These are phyloP conservation scores for Anoplophora glabripennis DNA, from an alignment of 1,140 invertebrate genomes.

Conservation along the genomic window DNA sequence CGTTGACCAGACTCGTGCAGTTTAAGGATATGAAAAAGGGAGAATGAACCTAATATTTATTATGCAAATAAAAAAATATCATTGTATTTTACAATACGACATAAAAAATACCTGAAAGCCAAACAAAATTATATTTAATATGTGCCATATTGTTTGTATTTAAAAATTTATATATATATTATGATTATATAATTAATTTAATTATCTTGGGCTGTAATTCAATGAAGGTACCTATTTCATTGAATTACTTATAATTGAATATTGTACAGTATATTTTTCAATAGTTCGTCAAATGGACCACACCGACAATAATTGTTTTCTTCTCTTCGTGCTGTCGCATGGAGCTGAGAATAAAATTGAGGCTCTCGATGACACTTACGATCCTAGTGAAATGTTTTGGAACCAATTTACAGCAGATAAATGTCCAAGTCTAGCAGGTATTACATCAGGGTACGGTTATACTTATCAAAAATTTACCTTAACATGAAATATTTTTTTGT, in stretches of 20 bases:
- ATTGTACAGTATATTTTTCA: too few species aligned
- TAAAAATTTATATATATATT: background rate
- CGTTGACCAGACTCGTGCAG: background rate
- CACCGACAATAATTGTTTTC: conserved; percentile 5
- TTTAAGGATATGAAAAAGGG: background rate
- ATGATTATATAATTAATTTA: background rate
- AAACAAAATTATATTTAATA: background rate
- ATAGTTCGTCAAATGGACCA: background rate
- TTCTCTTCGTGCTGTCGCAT: conserved; percentile 7
- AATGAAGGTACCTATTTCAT: background rate
- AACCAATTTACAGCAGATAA: conserved; percentile 3
- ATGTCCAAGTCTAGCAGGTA: conserved; percentile 2
- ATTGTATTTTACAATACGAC: too few species aligned
- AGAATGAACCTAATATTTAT: too few species aligned
- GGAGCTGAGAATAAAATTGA: background rate
- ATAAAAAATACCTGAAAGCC: too few species aligned
- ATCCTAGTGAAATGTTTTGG: conserved; percentile 1
- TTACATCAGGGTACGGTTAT: too few species aligned
- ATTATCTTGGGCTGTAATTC: background rate
- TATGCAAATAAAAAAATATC: too few species aligned
- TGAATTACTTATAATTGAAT: too few species aligned
- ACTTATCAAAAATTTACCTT: too few species aligned
- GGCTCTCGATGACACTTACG: background rate
- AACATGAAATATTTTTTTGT: too few species aligned
- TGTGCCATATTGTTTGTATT: background rate